A percentile compares a stretch with the other conserved stretches of the same genome.
Evolutionary conservation across 37 sponge, comb jelly and placozoan genomes (phyloP).

Genomic region (Oopsacas minuta): DNA sequence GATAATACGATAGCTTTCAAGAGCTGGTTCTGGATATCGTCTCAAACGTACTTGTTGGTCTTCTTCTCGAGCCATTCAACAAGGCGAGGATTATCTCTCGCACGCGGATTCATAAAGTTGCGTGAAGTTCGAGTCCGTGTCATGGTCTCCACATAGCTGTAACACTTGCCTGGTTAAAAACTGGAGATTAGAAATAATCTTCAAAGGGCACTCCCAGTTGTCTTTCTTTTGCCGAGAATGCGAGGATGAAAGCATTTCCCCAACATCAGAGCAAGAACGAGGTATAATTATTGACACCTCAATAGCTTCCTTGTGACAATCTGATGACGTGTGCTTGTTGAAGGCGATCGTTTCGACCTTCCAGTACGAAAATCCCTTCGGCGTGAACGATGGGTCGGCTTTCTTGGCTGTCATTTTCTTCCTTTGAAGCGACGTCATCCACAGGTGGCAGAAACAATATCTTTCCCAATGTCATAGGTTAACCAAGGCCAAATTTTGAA

Average conservation of each 20-base stretch:
- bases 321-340: conserved; percentile 41
- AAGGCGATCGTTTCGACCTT: conserved; percentile 56
- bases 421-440: background rate
- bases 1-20: conserved; percentile 24
- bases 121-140: background rate
- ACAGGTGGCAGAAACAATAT: background rate
- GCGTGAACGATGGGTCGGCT: conserved; percentile 41
- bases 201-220: conserved; percentile 33
- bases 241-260: too few species aligned
- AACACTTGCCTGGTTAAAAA: conserved; percentile 54
- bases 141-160: conserved; percentile 33
- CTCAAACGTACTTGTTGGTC: conserved; percentile 24
- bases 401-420: conserved; percentile 15
- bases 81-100: conserved; percentile 22
- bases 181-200: too few species aligned
- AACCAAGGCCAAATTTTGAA: background rate
- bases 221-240: too few species aligned
- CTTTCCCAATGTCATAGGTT: too few species aligned
- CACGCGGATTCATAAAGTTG: conserved; percentile 31
- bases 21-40: conserved; percentile 26
- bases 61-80: conserved; percentile 23
- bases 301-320: conserved; percentile 53
- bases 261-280: too few species aligned
- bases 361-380: too few species aligned
- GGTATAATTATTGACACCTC: conserved; percentile 31